These are phyloP conservation scores for Drosophila anomalata DNA, from an alignment of 2,888 invertebrate genomes.

Conservation along the genomic window DNA sequence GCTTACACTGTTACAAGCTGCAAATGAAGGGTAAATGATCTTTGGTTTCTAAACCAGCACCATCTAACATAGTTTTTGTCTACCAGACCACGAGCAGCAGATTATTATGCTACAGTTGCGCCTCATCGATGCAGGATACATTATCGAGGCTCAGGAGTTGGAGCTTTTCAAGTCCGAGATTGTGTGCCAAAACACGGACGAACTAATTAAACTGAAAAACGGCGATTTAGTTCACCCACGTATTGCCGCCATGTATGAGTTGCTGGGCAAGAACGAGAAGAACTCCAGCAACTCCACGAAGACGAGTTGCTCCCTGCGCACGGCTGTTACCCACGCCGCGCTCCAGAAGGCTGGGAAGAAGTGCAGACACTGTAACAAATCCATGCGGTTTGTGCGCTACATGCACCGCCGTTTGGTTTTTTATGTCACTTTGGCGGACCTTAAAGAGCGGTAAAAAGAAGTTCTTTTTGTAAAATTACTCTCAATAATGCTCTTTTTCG, in stretches of 20 bases:
- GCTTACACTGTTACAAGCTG: constrained; percentile 88
- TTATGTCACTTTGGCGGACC: constrained; percentile 74
- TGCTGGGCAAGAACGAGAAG: constrained; percentile 71
- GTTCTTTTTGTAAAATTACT: neutral
- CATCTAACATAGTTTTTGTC: neutral
- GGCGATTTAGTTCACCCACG: constrained; percentile 84
- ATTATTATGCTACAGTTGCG: constrained; percentile 87
- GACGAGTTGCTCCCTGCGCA: constrained; percentile 78
- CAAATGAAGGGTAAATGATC: constrained; percentile 86
- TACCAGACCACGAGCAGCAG: constrained; percentile 82
- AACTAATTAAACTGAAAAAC: constrained; percentile 75
- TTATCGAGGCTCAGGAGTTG: constrained; percentile 89
- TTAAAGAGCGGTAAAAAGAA: constrained; percentile 70
- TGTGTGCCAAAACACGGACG: constrained; percentile 74
- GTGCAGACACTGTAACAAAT: constrained; percentile 79
- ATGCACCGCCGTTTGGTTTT: constrained; percentile 80
- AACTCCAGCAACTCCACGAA: constrained; percentile 72
- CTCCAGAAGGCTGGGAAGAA: constrained; percentile 71
- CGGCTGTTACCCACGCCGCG: constrained; percentile 77
- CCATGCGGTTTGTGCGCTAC: constrained; percentile 75
- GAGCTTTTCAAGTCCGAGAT: constrained; percentile 84
- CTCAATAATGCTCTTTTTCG: neutral
- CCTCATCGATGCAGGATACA: constrained; percentile 89
- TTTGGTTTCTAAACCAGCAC: constrained; percentile 4
- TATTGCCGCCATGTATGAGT: constrained; percentile 84